These are phyloP conservation scores for Bombus waltoni DNA, from an alignment of 1,140 invertebrate genomes.

Conservation along the genomic window DNA sequence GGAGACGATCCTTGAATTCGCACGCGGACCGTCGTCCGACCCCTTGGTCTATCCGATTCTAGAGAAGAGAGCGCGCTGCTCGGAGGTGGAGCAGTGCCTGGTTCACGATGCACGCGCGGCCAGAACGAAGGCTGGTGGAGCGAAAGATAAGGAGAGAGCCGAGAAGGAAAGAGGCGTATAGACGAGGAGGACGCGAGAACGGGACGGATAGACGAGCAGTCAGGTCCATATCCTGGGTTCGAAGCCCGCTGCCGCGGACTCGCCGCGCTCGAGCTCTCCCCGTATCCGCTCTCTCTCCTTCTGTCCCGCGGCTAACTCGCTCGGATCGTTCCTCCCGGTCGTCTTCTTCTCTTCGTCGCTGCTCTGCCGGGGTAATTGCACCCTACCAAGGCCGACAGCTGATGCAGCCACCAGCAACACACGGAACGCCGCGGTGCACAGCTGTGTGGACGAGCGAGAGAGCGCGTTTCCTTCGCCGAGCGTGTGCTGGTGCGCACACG, in stretches of 20 bases:
- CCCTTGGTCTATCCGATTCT: background rate
- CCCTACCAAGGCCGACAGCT: constrained; percentile 83
- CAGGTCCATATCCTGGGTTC: constrained; percentile 65
- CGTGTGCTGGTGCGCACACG: background rate
- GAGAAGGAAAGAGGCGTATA: background rate
- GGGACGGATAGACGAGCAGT: constrained; percentile 49
- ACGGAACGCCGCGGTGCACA: constrained; percentile 63
- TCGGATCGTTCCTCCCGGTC: constrained; percentile 51
- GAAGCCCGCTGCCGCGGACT: constrained; percentile 53
- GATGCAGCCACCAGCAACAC: constrained; percentile 77
- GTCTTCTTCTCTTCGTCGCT: constrained; percentile 70
- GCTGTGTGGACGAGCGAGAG: constrained; percentile 66
- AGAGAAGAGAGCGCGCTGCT: background rate
- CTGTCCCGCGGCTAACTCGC: constrained; percentile 18
- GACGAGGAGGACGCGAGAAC: constrained; percentile 6
- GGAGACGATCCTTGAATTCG: no score
- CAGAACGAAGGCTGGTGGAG: no score
- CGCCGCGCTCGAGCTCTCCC: constrained; percentile 30
- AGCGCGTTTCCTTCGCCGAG: background rate
- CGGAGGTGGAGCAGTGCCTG: no score
- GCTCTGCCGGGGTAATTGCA: constrained; percentile 81
- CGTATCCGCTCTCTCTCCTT: constrained; percentile 18
- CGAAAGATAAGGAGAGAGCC: background rate
- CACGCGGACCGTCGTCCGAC: no score
- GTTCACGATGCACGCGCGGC: no score